phyloP scores from a whole-genome alignment of 23 tunicate species.

The Pegea sp. region DNA sequence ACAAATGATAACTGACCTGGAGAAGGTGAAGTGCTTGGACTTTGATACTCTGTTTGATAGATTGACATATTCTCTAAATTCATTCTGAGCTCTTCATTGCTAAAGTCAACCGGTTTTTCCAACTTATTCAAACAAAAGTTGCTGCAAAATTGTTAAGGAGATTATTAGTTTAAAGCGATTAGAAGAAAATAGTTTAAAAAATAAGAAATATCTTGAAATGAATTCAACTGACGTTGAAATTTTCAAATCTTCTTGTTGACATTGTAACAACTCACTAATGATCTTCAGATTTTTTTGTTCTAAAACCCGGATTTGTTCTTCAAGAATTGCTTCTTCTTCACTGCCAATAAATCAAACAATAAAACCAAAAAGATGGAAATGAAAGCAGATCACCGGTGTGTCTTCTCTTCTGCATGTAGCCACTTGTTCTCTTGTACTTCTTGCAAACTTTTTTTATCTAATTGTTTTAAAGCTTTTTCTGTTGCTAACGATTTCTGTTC shows the following conservation, averaged over 20 bases:
- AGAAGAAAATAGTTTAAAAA: too few species aligned
- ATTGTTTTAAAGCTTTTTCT: slow-evolving; percentile 53
- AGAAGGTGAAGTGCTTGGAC: too few species aligned
- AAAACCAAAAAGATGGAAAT: neutral
- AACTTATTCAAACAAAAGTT: too few species aligned
- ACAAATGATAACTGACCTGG: too few species aligned
- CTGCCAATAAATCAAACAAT: slow-evolving; percentile 3
- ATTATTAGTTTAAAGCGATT: too few species aligned
- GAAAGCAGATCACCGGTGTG: slow-evolving; percentile 26
- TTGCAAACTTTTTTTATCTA: slow-evolving; percentile 49
- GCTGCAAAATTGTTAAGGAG: too few species aligned
- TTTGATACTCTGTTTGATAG: too few species aligned
- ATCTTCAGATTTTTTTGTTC: slow-evolving; percentile 52
- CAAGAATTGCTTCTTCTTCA: slow-evolving; percentile 24
- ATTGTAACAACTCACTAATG: slow-evolving; percentile 57
- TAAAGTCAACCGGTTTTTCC: too few species aligned
- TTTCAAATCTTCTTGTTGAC: slow-evolving; percentile 71
- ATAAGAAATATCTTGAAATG: too few species aligned
- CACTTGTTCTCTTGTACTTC: slow-evolving; percentile 89
- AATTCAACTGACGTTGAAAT: slow-evolving; percentile 45
- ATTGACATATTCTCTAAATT: too few species aligned
- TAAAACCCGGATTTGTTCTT: slow-evolving; percentile 15
- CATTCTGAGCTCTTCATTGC: too few species aligned
- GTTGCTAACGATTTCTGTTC: slow-evolving; percentile 69
- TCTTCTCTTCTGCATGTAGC: slow-evolving; percentile 71